These are phyloP conservation scores for Lithobates pipiens DNA, from an alignment of 2,797 vertebrate species.

Conservation along the genomic window DNA sequence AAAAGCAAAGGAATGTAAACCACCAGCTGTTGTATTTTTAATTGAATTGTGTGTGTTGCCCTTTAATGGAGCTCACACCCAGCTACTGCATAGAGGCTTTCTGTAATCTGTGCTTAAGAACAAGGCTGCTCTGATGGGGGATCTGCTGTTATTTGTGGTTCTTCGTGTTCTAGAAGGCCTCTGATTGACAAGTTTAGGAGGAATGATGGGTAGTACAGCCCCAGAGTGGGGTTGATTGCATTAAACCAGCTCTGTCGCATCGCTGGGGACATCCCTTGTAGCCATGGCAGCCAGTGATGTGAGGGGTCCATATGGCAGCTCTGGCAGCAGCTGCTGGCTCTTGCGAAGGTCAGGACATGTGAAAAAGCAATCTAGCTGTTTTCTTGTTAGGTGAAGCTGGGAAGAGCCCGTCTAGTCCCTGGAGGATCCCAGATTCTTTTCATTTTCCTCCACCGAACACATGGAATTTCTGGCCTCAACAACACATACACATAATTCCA, in stretches of 20 bases:
- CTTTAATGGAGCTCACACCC: no score
- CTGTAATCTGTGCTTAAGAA: no score
- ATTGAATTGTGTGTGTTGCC: no score
- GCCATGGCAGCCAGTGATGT: conserved; percentile 71
- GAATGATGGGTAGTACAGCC: neutral
- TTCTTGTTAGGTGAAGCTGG: conserved; percentile 27
- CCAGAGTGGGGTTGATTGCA: conserved; percentile 5
- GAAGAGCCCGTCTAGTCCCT: neutral
- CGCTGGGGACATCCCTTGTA: conserved; percentile 63
- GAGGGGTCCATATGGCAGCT: conserved; percentile 70
- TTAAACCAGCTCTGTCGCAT: conserved; percentile 33
- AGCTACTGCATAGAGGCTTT: no score
- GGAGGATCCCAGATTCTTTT: neutral
- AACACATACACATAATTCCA: neutral
- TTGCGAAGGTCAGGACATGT: conserved; percentile 66
- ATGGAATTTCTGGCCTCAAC: neutral
- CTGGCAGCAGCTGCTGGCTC: conserved; percentile 70
- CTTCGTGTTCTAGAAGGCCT: no score
- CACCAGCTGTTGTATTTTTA: no score
- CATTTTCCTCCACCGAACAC: neutral
- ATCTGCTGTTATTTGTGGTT: no score
- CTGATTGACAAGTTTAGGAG: neutral
- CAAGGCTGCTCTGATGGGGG: no score
- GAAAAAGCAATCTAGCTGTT: conserved; percentile 6
- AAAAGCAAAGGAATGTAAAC: no score